Evolutionary conservation across 2,797 vertebrate species (phyloP).

Genomic region (Esox lucius): DNA sequence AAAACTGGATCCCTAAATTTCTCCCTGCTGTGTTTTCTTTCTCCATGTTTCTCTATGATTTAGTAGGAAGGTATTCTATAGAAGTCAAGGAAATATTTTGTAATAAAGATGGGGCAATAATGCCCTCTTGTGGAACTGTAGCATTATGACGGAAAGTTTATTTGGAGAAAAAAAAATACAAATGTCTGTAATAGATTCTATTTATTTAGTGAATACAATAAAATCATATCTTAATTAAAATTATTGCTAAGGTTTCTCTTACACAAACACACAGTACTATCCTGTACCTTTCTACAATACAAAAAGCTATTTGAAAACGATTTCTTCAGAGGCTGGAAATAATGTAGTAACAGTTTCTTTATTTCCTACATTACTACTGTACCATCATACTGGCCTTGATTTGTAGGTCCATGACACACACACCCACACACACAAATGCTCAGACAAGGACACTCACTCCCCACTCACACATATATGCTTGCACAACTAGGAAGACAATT

Average conservation of each 20-base stretch:
- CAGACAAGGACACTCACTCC: constrained; percentile 7
- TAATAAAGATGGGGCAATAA: neutral
- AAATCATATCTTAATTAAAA: constrained; percentile 36
- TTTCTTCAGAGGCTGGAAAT: constrained; percentile 10
- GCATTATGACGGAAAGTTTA: neutral
- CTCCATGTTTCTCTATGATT: neutral
- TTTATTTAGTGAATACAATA: constrained; percentile 58
- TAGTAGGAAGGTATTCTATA: neutral
- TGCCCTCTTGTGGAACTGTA: neutral
- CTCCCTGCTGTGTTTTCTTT: neutral
- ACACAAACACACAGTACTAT: constrained; percentile 11
- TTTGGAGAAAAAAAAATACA: neutral
- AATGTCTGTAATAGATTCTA: constrained; percentile 21
- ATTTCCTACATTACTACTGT: constrained; percentile 16
- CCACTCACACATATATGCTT: constrained; percentile 14
- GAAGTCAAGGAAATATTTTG: constrained; percentile 3
- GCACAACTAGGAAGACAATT: constrained; percentile 28
- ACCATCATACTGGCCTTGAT: neutral
- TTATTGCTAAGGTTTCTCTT: constrained; percentile 40
- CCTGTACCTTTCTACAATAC: constrained; percentile 38
- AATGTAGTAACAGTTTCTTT: constrained; percentile 26
- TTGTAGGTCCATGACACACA: constrained; percentile 13
- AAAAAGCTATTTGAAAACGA: constrained; percentile 19
- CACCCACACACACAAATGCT: constrained; percentile 31
- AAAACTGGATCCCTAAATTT: neutral